Percentiles rank a stretch among this genome's conserved stretches.
Evolutionary conservation across 92 coral and sea anemone genomes (phyloP).

Genomic region (Scolanthus callimorphus): DNA sequence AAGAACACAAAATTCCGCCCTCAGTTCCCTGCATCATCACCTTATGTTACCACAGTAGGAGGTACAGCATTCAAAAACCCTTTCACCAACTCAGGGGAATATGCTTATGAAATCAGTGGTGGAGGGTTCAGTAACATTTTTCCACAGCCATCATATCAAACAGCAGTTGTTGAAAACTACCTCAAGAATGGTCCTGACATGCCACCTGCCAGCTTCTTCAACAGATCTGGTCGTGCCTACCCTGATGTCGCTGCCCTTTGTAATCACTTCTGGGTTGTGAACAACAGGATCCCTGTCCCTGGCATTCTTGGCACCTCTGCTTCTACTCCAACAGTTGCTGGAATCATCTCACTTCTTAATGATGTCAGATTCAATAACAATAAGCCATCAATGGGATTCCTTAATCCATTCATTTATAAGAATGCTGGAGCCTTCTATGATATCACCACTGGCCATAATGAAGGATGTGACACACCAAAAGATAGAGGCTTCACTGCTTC

Average conservation of each 20-base stretch:
- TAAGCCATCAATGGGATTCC: constrained; percentile 86
- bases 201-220: constrained; percentile 75
- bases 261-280: constrained; percentile 95
- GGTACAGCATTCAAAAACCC: constrained; percentile 92
- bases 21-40: constrained; percentile 89
- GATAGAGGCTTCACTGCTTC: constrained; percentile 92
- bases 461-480: constrained; percentile 73
- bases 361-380: constrained; percentile 80
- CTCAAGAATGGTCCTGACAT: constrained; percentile 78
- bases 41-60: constrained; percentile 97
- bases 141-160: constrained; percentile 71
- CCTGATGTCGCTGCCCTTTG: constrained; percentile 94
- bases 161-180: constrained; percentile 71
- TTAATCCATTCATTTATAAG: constrained; percentile 93
- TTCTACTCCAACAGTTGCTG: constrained; percentile 97
- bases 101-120: constrained; percentile 93
- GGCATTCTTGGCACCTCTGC: constrained; percentile 96
- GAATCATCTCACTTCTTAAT: constrained; percentile 83
- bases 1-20: constrained; percentile 88
- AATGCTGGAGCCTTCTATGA: constrained; percentile 76
- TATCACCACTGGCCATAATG: constrained; percentile 83
- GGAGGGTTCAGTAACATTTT: constrained; percentile 95
- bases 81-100: constrained; percentile 63
- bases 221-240: constrained; percentile 83
- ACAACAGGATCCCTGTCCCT: constrained; percentile 78